Evolutionary conservation across 2,888 invertebrate species (phyloP).

Genomic region (Cantharis rufa): DNA sequence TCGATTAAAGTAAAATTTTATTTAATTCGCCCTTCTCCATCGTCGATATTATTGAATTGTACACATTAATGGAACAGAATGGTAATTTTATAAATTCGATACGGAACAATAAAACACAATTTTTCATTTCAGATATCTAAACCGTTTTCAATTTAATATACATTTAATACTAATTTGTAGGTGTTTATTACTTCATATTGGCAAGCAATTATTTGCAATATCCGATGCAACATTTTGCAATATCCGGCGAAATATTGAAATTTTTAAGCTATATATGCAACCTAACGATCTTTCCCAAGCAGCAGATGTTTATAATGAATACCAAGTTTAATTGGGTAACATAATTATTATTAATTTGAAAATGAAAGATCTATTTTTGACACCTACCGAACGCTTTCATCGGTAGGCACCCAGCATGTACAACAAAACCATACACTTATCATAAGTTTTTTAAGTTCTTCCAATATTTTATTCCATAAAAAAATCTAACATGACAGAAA

Average conservation of each 20-base stretch:
- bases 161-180: neutral
- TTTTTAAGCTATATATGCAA: neutral
- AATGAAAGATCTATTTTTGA: neutral
- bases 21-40: neutral
- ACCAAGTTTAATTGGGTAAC: neutral
- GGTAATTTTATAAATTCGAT: neutral
- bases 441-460: neutral
- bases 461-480: neutral
- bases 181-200: neutral
- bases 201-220: neutral
- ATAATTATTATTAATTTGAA: neutral
- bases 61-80: neutral
- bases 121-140: neutral
- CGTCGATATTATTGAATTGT: neutral
- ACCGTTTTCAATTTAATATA: neutral
- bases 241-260: neutral
- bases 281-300: conserved; percentile 1
- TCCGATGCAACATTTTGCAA: neutral
- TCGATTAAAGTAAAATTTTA: neutral
- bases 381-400: neutral
- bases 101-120: neutral
- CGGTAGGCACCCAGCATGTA: neutral
- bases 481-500: neutral
- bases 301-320: neutral
- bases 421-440: neutral